Conservation (phyloP, 2,888 invertebrate genomes). For the Cryptophagus acutangulus region DNA sequence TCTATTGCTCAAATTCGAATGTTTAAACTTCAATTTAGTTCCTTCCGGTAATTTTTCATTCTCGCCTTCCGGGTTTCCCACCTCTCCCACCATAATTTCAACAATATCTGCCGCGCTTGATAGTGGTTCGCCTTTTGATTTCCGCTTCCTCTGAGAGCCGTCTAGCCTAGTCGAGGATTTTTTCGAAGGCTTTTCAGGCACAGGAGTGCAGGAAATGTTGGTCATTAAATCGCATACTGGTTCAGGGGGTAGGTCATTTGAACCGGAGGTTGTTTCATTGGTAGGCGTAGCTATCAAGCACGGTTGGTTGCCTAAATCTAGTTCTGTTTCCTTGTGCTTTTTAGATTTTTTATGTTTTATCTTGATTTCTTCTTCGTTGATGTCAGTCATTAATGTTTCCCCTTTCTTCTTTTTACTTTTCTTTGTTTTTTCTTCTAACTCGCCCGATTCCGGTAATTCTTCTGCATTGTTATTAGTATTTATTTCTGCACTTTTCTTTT, state of each 20-base stretch:
- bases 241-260: conserved; percentile 18
- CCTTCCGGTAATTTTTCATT: conserved; percentile 34
- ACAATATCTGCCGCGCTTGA: conserved; percentile 23
- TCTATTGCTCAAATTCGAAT: conserved; percentile 30
- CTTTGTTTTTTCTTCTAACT: conserved; percentile 16
- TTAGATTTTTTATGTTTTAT: conserved; percentile 24
- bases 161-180: too few species aligned
- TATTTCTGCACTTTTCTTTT: too few species aligned
- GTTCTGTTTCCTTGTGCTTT: conserved; percentile 15
- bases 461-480: too few species aligned
- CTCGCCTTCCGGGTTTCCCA: conserved; percentile 33
- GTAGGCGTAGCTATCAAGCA: conserved; percentile 4
- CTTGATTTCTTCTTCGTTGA: conserved; percentile 16
- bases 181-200: too few species aligned
- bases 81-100: conserved; percentile 35
- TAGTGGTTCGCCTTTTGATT: too few species aligned
- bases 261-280: conserved; percentile 26
- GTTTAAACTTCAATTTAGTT: conserved; percentile 35
- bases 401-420: conserved; percentile 13
- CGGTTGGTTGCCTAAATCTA: conserved; percentile 27
- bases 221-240: conserved; percentile 30
- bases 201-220: conserved; percentile 34
- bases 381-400: neutral
- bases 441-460: conserved; percentile 15
- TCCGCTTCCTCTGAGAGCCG: too few species aligned